Evolutionary conservation across 2,113 vertebrate genomes (phyloP), one percentile per base, ranked within the genome.

Genomic region (Dasyornis broadbenti): DNA sequence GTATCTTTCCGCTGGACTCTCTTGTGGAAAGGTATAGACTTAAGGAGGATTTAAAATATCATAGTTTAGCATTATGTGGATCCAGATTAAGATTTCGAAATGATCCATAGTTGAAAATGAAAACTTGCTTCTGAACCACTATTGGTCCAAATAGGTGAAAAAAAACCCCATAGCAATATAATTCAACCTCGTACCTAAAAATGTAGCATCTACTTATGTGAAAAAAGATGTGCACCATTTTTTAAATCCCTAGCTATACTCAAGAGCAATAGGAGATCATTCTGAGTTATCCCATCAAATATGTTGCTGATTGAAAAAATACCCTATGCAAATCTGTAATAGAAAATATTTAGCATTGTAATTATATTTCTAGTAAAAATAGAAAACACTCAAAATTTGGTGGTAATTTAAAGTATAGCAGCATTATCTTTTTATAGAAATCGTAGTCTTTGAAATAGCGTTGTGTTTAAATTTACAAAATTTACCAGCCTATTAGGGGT

Each of bases 141-240:
- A 33, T 37, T 78, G 78, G 20, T 60, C 87, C 20, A 68, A 85
- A 76, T 19, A 76, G 24, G 2, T 63, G 40, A 19, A 39, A 3
- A 12, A 64, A 35, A 7, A 0, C 0, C 11, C 4, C 10, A 10
- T 7, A 54, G 18, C 15, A 53, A 47, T 30, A 27, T 30, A 49
- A 53, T 61, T 81, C 11, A 77, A 7, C 3, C 5, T 57, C 40
- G 18, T n/a, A 15, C 19, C 47, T 4, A 49, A 22, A 66, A 53
- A 7, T 24, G 4, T 37, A 39, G 11, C 12, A 69, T 49, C 7
- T 17, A 52, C 11, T 45, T 69, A 10, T 57, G 6, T 56, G 72
- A 59, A 90, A 77, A 90, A 72, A 35, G 5, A 20, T 13, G 26
- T 2, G 13, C 13, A 11, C 28, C 0, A 23, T 8, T 60, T 68